Conservation (phyloP, 2,113 vertebrate genomes). For the Ondatra zibethicus region DNA sequence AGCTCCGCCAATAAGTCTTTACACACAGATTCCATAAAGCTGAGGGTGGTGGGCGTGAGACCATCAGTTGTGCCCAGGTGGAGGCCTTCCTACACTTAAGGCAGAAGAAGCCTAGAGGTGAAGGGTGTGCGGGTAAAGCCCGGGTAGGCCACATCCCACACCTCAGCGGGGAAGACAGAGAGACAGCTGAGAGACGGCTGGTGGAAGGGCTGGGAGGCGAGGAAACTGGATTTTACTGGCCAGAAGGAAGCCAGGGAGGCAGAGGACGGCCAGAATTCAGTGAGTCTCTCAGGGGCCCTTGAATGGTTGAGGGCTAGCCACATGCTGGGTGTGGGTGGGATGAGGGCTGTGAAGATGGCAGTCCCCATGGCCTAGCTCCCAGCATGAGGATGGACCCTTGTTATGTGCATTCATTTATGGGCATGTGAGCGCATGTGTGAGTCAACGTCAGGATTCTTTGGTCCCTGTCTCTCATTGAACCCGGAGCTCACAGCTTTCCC, state of each 20-base stretch:
- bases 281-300: neutral
- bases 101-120: neutral
- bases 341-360: neutral
- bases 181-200: neutral
- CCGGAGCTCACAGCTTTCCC: neutral
- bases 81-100: neutral
- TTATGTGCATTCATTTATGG: neutral
- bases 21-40: neutral
- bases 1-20: neutral
- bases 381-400: neutral
- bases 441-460: neutral
- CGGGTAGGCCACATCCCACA: neutral
- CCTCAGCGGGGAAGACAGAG: neutral
- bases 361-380: neutral
- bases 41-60: neutral
- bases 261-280: neutral
- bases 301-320: neutral
- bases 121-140: neutral
- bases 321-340: neutral
- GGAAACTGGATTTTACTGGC: constrained; percentile 45
- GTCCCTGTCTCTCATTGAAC: neutral
- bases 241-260: neutral
- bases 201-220: neutral
- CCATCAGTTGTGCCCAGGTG: neutral
- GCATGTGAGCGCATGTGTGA: neutral